Evolutionary conservation across 2,113 vertebrate species (phyloP).

Genomic region (Salminus brasiliensis): DNA sequence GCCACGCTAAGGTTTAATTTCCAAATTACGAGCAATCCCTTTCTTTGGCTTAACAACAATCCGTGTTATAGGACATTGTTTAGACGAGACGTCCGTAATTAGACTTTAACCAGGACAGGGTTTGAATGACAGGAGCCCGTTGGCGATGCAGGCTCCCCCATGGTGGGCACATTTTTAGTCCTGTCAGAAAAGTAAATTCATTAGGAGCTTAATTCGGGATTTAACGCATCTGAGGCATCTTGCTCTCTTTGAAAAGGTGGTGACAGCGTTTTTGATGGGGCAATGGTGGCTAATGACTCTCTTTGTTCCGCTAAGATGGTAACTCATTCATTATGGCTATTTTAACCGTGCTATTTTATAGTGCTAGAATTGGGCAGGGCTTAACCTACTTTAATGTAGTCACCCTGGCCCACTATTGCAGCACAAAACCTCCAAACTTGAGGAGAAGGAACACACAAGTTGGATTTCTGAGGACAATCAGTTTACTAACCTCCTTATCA

Average conservation of each 20-base stretch:
- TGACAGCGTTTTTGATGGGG: slow-evolving; percentile 35
- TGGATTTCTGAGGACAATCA: background rate
- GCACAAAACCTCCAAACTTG: slow-evolving; percentile 17
- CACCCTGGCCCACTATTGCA: slow-evolving; percentile 22
- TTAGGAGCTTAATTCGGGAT: slow-evolving; percentile 19
- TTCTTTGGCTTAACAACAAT: slow-evolving; percentile 42
- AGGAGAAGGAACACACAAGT: slow-evolving; percentile 31
- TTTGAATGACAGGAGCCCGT: slow-evolving; percentile 17
- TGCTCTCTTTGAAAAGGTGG: slow-evolving; percentile 42
- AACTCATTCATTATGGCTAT: slow-evolving; percentile 54
- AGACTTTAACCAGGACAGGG: background rate
- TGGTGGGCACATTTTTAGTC: background rate
- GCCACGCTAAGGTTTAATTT: slow-evolving; percentile 43
- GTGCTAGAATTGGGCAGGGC: slow-evolving; percentile 45
- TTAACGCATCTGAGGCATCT: slow-evolving; percentile 31
- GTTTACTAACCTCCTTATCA: no score
- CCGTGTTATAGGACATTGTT: slow-evolving; percentile 33
- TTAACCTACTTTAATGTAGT: slow-evolving; percentile 55
- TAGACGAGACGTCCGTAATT: slow-evolving; percentile 12
- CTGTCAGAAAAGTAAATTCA: slow-evolving; percentile 10
- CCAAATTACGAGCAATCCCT: slow-evolving; percentile 19
- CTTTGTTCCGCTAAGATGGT: slow-evolving; percentile 57
- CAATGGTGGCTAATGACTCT: slow-evolving; percentile 55
- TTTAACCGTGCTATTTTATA: slow-evolving; percentile 47
- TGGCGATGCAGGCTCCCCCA: background rate